Evolutionary conservation across 2,113 vertebrate genomes (phyloP).

Genomic region (Pampusana beccarii): DNA sequence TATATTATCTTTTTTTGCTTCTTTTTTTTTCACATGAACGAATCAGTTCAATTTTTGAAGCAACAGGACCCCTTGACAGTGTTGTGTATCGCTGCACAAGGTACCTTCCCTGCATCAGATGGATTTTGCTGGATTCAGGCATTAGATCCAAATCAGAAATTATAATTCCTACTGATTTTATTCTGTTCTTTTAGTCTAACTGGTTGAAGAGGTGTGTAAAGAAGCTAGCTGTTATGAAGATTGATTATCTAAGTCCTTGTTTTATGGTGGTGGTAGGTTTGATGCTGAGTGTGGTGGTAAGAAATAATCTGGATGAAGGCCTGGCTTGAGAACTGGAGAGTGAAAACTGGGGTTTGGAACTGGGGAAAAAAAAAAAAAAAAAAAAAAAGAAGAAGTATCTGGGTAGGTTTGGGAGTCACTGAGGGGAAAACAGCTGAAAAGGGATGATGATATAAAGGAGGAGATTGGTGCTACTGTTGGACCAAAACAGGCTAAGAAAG

Average conservation of each 20-base stretch:
- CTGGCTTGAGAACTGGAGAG: neutral
- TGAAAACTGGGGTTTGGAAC: neutral
- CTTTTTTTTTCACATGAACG: neutral
- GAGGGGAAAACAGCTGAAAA: neutral
- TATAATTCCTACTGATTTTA: neutral
- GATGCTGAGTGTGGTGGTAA: no score
- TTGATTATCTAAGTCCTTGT: neutral
- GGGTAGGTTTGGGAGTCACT: neutral
- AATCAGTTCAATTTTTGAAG: neutral
- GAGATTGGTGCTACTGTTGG: neutral
- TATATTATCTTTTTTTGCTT: neutral
- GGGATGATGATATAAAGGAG: neutral
- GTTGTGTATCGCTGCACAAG: neutral
- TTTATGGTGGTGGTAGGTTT: neutral
- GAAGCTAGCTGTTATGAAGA: neutral
- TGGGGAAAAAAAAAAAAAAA: rapidly evolving
- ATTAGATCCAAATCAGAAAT: neutral
- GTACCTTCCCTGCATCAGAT: neutral
- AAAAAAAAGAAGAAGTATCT: neutral
- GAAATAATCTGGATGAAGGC: neutral
- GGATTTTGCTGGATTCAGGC: neutral
- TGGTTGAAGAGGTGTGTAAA: neutral
- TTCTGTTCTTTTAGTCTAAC: neutral
- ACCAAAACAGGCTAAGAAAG: neutral
- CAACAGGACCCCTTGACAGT: neutral